A percentile compares a stretch with the other conserved stretches of the same genome.
These are phyloP conservation scores for Rousettus leschenaultii DNA, from an alignment of 2,113 vertebrate genomes.

Conservation along the genomic window DNA sequence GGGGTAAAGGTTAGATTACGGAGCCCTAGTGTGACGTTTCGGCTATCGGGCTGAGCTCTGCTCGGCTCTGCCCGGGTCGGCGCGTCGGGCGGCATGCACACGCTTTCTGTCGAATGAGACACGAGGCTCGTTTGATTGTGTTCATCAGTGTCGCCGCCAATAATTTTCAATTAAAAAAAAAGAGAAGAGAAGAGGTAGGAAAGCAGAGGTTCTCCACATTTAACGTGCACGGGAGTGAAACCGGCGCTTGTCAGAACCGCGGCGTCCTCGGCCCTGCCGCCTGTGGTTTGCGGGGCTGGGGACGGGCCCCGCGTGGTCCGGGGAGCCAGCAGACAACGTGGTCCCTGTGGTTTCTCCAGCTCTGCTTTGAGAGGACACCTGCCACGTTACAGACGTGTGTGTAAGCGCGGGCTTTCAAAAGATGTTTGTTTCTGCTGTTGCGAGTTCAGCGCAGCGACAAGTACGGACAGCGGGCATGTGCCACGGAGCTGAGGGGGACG, in stretches of 20 bases:
- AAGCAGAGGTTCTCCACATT: background rate
- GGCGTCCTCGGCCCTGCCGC: background rate
- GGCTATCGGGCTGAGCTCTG: background rate
- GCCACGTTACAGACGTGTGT: background rate
- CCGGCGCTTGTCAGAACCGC: background rate
- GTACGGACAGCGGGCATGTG: background rate
- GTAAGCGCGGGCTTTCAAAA: background rate
- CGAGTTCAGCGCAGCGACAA: background rate
- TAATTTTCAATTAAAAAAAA: too few relatives aligned
- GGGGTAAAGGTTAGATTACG: background rate
- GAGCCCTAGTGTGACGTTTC: background rate
- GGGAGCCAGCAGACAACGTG: background rate
- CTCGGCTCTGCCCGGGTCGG: background rate
- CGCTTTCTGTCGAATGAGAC: too few relatives aligned
- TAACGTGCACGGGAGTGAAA: background rate
- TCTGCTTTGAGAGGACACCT: background rate
- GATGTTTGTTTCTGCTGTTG: background rate
- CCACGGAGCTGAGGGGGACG: background rate
- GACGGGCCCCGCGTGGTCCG: background rate
- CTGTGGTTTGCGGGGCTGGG: background rate
- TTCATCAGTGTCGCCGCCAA: too few relatives aligned
- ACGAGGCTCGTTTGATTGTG: too few relatives aligned
- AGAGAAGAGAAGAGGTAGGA: background rate
- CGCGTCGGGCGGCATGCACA: too few relatives aligned
- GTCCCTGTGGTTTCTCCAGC: background rate